Percentiles rank a stretch among this genome's conserved stretches.
phyloP scores from a whole-genome alignment of 2,888 invertebrate genomes.

The Orthosia cruda region DNA sequence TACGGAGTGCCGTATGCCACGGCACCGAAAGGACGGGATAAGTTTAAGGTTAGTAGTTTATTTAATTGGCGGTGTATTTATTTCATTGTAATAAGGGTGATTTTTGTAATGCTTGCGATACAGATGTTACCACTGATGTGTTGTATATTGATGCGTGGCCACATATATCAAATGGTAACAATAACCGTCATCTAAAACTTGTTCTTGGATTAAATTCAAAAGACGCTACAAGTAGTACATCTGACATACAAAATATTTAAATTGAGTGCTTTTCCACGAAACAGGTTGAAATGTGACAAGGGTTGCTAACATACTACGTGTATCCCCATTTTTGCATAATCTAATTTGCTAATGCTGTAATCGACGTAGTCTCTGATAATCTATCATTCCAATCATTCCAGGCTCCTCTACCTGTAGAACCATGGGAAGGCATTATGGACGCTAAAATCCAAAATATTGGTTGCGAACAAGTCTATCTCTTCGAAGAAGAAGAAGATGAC shows the following conservation, averaged over 20 bases:
- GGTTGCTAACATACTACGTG: neutral
- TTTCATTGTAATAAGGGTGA: neutral
- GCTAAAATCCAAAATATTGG: conserved; percentile 74
- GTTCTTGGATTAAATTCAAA: neutral
- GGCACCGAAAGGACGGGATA: conserved; percentile 82
- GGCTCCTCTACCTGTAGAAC: conserved; percentile 84
- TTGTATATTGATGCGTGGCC: neutral
- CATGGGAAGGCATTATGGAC: conserved; percentile 78
- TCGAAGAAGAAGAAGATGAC: conserved; percentile 76
- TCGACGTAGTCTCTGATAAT: fast-evolving
- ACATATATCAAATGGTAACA: neutral
- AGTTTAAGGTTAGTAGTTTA: conserved; percentile 85
- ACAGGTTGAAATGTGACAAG: neutral
- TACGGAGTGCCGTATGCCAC: conserved; percentile 86
- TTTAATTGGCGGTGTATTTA: too few species aligned
- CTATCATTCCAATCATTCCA: conserved; percentile 70
- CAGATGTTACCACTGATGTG: neutral
- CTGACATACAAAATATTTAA: neutral
- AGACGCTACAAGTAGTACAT: too few species aligned
- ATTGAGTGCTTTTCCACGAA: neutral
- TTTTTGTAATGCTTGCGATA: neutral
- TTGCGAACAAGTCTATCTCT: conserved; percentile 84
- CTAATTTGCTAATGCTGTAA: too few species aligned
- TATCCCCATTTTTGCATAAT: too few species aligned
- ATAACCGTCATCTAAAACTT: neutral